Conservation (phyloP, 2,888 invertebrate species). For the Cephus pygmeus region DNA sequence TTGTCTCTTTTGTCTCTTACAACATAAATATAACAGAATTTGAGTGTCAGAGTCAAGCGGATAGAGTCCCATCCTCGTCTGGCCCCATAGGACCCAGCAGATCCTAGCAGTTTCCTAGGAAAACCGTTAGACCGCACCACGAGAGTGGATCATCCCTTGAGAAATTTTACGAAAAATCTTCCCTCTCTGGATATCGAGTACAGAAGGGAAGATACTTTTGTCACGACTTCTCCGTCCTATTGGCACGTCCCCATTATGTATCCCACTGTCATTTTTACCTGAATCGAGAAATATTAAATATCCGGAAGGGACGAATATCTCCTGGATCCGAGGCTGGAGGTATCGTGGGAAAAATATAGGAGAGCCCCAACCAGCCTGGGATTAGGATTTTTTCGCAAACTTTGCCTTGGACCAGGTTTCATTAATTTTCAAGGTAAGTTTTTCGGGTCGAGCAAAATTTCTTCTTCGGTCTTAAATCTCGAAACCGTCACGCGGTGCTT, state of each 20-base stretch:
- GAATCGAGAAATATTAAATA: constrained; percentile 28
- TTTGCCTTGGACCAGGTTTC: neutral
- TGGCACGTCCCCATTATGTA: neutral
- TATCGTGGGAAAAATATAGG: constrained; percentile 34
- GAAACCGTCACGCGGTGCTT: neutral
- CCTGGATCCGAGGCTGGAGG: constrained; percentile 24
- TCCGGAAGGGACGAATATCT: neutral
- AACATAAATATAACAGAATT: neutral
- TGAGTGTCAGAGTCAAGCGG: neutral
- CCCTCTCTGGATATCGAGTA: neutral
- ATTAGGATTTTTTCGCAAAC: neutral
- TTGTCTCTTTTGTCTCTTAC: neutral
- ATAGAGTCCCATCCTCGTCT: neutral
- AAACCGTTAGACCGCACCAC: neutral
- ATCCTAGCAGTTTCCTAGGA: neutral
- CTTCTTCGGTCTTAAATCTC: neutral
- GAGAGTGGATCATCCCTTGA: neutral
- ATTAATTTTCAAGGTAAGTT: neutral
- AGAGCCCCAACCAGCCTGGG: neutral
- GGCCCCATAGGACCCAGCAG: neutral
- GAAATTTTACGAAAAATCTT: neutral
- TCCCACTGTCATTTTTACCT: constrained; percentile 27
- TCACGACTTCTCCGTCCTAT: neutral
- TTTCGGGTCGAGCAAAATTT: neutral
- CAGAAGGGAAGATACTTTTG: neutral